Conservation (phyloP, 2,888 invertebrate genomes). For the Aspidiotus rigidus region DNA sequence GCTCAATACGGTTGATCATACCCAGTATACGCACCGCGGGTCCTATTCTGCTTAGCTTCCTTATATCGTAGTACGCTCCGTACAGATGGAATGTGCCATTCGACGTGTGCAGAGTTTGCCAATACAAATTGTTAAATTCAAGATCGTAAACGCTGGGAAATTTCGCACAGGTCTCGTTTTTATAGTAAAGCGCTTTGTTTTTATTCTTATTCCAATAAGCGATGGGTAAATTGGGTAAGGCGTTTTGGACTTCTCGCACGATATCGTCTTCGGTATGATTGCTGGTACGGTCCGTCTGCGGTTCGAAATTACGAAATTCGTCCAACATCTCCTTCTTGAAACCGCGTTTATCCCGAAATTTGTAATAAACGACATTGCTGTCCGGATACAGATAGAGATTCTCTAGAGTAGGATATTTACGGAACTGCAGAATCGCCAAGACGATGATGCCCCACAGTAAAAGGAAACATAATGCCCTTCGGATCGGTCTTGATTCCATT, state of each 20-base stretch:
- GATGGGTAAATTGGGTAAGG: constrained; percentile 74
- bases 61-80: constrained; percentile 79
- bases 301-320: constrained; percentile 10
- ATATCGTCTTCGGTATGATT: constrained; percentile 32
- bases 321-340: constrained; percentile 25
- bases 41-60: constrained; percentile 66
- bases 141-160: constrained; percentile 83
- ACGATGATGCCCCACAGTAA: constrained; percentile 40
- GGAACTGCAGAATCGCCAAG: constrained; percentile 39
- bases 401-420: constrained; percentile 36
- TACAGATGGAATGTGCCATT: constrained; percentile 78
- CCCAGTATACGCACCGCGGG: constrained; percentile 74
- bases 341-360: constrained; percentile 16
- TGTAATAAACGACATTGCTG: constrained; percentile 19
- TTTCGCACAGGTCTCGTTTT: constrained; percentile 67
- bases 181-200: constrained; percentile 55
- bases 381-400: constrained; percentile 31
- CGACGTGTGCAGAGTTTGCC: constrained; percentile 73
- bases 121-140: constrained; percentile 86
- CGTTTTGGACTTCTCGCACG: constrained; percentile 57
- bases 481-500: constrained; percentile 38
- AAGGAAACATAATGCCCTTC: constrained; percentile 39
- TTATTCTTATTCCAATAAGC: constrained; percentile 76
- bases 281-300: constrained; percentile 14
- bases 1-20: constrained; percentile 84